These are phyloP conservation scores for Lynx canadensis DNA, from an alignment of 2,113 vertebrate species.

Conservation along the genomic window DNA sequence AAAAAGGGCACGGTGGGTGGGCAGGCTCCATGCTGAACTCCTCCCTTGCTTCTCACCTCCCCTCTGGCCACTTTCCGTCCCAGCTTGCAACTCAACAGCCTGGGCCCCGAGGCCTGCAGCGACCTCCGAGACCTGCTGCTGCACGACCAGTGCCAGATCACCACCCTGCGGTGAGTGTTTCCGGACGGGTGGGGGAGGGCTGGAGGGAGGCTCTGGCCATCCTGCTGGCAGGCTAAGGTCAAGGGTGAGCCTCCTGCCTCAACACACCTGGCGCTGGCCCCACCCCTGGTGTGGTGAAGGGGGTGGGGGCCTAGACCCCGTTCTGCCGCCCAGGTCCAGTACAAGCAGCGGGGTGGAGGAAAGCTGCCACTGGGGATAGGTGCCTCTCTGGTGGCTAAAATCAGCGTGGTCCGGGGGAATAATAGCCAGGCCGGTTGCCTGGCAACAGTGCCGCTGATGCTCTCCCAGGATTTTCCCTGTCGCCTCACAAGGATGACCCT, in stretches of 20 bases:
- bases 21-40: background rate
- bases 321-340: background rate
- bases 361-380: background rate
- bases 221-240: background rate
- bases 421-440: background rate
- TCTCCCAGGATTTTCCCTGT: background rate
- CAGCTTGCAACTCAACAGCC: constrained; percentile 93
- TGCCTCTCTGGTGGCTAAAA: background rate
- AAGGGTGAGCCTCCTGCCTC: background rate
- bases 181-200: no score
- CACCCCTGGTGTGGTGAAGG: background rate
- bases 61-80: background rate
- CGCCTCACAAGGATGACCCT: background rate
- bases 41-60: background rate
- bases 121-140: constrained; percentile 91
- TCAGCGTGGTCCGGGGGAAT: background rate
- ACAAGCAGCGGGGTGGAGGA: background rate
- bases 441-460: background rate
- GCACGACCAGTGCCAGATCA: constrained; percentile 90
- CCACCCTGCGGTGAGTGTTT: constrained; percentile 85
- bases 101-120: constrained; percentile 93
- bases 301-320: background rate
- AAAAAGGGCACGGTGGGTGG: background rate
- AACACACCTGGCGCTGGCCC: background rate
- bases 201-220: background rate